Conservation (phyloP, 2,113 vertebrate genomes). For the Leptosomus discolor region DNA sequence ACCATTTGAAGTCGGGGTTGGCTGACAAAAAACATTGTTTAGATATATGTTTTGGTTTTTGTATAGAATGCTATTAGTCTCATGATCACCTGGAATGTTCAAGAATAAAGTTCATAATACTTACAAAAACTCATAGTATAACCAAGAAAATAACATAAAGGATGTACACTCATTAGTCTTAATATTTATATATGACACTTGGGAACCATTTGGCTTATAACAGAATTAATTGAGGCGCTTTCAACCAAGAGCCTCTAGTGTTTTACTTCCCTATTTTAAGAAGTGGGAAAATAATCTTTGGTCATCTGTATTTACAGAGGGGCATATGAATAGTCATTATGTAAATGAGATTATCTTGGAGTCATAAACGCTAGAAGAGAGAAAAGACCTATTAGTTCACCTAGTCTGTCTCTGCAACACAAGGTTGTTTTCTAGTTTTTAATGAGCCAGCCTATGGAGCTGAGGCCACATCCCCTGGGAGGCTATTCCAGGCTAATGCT, state of each 20-base stretch:
- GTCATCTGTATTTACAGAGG: slow-evolving; percentile 46
- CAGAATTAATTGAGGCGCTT: slow-evolving; percentile 45
- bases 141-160: neutral
- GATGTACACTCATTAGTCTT: neutral
- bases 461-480: slow-evolving; percentile 36
- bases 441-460: slow-evolving; percentile 44
- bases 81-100: neutral
- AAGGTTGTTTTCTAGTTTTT: slow-evolving; percentile 52
- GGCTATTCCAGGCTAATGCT: slow-evolving; percentile 16
- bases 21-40: neutral
- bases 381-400: slow-evolving; percentile 51
- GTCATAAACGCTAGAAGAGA: slow-evolving; percentile 18
- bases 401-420: slow-evolving; percentile 6
- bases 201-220: slow-evolving; percentile 30
- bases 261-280: slow-evolving; percentile 19
- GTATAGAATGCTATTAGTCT: neutral
- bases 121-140: neutral
- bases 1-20: neutral
- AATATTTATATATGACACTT: slow-evolving; percentile 13
- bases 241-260: slow-evolving; percentile 19
- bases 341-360: slow-evolving; percentile 48
- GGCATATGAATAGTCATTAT: slow-evolving; percentile 12
- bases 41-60: neutral
- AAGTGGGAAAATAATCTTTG: slow-evolving; percentile 49
- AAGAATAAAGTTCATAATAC: neutral